Conservation (phyloP, 2,113 vertebrate species). For the Blennius ocellaris region DNA sequence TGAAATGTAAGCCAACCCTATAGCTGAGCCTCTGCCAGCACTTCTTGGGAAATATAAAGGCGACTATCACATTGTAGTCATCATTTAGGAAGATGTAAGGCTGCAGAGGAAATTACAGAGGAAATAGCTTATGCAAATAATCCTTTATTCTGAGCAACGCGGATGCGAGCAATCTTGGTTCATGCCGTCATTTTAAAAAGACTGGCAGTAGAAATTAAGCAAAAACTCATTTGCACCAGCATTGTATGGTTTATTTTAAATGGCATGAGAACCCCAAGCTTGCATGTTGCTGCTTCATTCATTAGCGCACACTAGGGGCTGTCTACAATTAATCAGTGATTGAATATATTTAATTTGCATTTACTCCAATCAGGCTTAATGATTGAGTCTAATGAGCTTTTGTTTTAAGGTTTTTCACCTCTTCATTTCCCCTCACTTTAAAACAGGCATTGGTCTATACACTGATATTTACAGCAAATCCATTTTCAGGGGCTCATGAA, state of each 20-base stretch:
- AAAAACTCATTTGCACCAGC: neutral
- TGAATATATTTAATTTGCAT: conserved; percentile 30
- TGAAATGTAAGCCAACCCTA: no score
- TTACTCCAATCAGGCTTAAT: conserved; percentile 26
- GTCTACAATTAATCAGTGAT: conserved; percentile 14
- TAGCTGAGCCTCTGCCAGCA: neutral
- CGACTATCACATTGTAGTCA: neutral
- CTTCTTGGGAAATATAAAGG: neutral
- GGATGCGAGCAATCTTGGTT: neutral
- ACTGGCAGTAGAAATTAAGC: conserved; percentile 18
- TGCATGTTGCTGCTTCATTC: neutral
- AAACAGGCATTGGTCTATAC: no score
- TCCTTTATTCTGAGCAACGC: neutral
- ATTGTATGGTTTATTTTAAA: conserved; percentile 9
- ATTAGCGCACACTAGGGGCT: neutral
- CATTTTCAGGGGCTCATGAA: no score
- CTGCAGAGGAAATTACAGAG: conserved; percentile 46
- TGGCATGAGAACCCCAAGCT: neutral
- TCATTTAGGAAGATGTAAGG: conserved; percentile 8
- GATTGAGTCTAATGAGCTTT: conserved; percentile 34
- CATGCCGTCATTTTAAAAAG: conserved; percentile 17
- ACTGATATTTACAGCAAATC: no score
- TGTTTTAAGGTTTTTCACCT: neutral
- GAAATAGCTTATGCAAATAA: conserved; percentile 26
- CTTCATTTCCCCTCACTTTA: no score